Percentiles rank a stretch among this genome's conserved stretches.
phyloP scores from a whole-genome alignment of 1,140 invertebrate species.

The Ooceraea biroi region DNA sequence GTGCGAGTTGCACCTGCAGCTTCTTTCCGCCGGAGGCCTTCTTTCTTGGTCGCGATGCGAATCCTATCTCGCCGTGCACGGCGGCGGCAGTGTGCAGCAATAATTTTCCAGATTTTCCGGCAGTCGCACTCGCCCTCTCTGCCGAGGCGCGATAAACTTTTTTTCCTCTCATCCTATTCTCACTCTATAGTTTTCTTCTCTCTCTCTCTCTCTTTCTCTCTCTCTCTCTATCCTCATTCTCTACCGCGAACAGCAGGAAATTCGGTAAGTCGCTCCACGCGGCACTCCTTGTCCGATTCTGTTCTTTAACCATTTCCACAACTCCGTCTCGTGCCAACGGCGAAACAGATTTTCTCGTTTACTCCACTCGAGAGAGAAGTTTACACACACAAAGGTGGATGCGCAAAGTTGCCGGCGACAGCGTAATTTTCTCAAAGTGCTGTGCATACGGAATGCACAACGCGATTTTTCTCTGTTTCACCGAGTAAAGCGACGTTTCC shows the following conservation, averaged over 20 bases:
- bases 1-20: slow-evolving; percentile 34
- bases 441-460: not conserved
- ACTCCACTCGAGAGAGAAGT: slow-evolving; percentile 27
- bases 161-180: slow-evolving; percentile 32
- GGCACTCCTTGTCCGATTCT: slow-evolving; percentile 37
- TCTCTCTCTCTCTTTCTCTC: slow-evolving; percentile 12
- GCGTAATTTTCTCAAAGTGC: slow-evolving; percentile 34
- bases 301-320: slow-evolving; percentile 64
- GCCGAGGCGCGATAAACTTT: slow-evolving; percentile 63
- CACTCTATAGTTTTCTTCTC: slow-evolving; percentile 27
- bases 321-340: slow-evolving; percentile 9
- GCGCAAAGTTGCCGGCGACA: slow-evolving; percentile 29
- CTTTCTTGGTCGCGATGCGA: slow-evolving; percentile 20
- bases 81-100: slow-evolving; percentile 33
- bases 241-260: slow-evolving; percentile 30
- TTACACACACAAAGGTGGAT: slow-evolving; percentile 39
- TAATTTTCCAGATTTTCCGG: slow-evolving; percentile 65
- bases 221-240: not conserved
- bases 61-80: slow-evolving; percentile 38
- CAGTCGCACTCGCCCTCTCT: slow-evolving; percentile 39
- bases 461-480: slow-evolving; percentile 26
- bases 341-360: slow-evolving; percentile 61
- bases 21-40: slow-evolving; percentile 12
- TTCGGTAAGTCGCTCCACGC: slow-evolving; percentile 23
- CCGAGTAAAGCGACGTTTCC: not conserved